Percentiles rank a stretch among this genome's conserved stretches.
These are phyloP conservation scores for Monochamus alternatus DNA, from an alignment of 2,888 invertebrate species.

Conservation along the genomic window DNA sequence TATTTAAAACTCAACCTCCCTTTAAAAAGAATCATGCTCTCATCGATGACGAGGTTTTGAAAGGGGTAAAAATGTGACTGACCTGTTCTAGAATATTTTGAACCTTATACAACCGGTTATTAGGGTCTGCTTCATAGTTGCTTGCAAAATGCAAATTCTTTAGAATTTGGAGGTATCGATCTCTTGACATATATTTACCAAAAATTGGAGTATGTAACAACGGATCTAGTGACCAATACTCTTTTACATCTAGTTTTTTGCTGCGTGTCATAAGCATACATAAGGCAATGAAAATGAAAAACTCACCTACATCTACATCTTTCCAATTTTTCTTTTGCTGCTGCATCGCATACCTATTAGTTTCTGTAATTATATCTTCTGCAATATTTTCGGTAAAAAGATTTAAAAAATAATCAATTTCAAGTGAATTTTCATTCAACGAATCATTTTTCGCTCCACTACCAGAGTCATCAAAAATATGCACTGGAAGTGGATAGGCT, in stretches of 20 bases:
- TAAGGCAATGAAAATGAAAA: constrained; percentile 8
- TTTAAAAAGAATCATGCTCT: constrained; percentile 49
- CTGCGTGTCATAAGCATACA: constrained; percentile 12
- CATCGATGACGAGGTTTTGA: constrained; percentile 40
- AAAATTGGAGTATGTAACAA: constrained; percentile 20
- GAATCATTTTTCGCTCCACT: not conserved
- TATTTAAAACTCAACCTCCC: constrained; percentile 54
- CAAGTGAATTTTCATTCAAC: constrained; percentile 1
- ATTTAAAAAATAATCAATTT: constrained; percentile 13
- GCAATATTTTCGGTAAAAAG: constrained; percentile 1
- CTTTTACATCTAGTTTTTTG: constrained; percentile 11
- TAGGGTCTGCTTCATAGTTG: constrained; percentile 24
- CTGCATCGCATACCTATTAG: constrained; percentile 8
- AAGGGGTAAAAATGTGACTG: constrained; percentile 38
- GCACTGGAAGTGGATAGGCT: no score
- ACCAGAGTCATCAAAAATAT: no score
- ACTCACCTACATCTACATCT: constrained; percentile 1
- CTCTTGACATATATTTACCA: constrained; percentile 18
- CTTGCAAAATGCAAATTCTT: constrained; percentile 25
- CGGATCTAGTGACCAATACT: constrained; percentile 19
- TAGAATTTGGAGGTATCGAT: constrained; percentile 28
- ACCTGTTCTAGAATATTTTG: constrained; percentile 18
- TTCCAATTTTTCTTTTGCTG: constrained; percentile 6
- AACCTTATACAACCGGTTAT: constrained; percentile 30
- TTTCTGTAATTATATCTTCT: constrained; percentile 4